A percentile compares a stretch with the other conserved stretches of the same genome.
phyloP scores from a whole-genome alignment of 2,888 invertebrate genomes.

The Trichopria drosophilae region DNA sequence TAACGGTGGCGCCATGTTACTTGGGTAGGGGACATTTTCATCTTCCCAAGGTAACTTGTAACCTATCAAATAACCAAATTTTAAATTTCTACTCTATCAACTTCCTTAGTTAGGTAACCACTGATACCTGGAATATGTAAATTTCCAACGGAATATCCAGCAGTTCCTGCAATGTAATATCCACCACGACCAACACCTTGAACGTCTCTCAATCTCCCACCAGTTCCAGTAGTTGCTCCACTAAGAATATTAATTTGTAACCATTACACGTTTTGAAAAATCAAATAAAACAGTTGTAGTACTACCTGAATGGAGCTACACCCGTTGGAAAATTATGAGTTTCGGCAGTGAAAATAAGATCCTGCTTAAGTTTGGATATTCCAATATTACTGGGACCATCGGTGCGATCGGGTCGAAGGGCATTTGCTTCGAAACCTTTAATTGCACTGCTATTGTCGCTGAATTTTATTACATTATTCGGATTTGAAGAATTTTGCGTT shows the following conservation, averaged over 20 bases:
- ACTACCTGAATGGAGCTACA: slow-evolving; percentile 87
- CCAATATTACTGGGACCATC: slow-evolving; percentile 66
- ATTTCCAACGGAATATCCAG: slow-evolving; percentile 95
- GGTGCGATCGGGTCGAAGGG: slow-evolving; percentile 71
- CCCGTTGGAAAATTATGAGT: slow-evolving; percentile 99
- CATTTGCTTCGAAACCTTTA: slow-evolving; percentile 73
- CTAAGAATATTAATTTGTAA: slow-evolving; percentile 59
- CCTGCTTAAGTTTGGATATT: slow-evolving; percentile 66
- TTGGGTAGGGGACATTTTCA: slow-evolving; percentile 68
- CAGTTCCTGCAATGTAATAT: slow-evolving; percentile 91
- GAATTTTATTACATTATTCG: slow-evolving; percentile 95
- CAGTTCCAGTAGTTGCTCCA: slow-evolving; percentile 97
- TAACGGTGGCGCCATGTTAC: slow-evolving; percentile 85
- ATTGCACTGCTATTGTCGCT: slow-evolving; percentile 97
- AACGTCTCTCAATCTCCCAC: slow-evolving; percentile 92
- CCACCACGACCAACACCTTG: slow-evolving; percentile 95
- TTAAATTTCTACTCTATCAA: background rate
- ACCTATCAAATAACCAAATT: slow-evolving; percentile 59
- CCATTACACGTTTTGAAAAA: background rate
- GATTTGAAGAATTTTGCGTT: slow-evolving; percentile 82
- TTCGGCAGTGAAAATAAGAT: slow-evolving; percentile 97
- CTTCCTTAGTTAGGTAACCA: background rate
- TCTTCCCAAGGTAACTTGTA: slow-evolving; percentile 90
- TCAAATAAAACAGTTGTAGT: slow-evolving; percentile 5
- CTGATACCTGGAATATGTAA: slow-evolving; percentile 79